Percentiles rank a stretch among this genome's conserved stretches.
Evolutionary conservation across 2,113 vertebrate species (phyloP).

Genomic region (Ovis aries): ARS-UI_Ramb_v3.0 NC_056057.1:74284501-74285000

Average conservation of each 20-base stretch:
- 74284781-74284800: background rate
- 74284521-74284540: background rate
- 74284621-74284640: background rate
- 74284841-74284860: background rate
- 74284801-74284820: background rate
- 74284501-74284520: background rate
- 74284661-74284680: background rate
- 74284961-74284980: background rate
- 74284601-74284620: background rate
- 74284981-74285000: background rate
- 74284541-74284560: background rate
- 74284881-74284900: background rate
- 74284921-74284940: background rate
- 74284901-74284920: background rate
- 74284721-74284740: background rate
- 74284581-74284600: background rate
- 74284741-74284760: background rate
- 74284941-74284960: fast-evolving
- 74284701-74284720: background rate
- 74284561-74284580: background rate
- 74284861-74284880: background rate
- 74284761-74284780: background rate
- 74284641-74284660: background rate
- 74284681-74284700: background rate
- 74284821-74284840: background rate